Conservation (phyloP, 2,113 vertebrate species). For the Anser brachyrhynchus region DNA sequence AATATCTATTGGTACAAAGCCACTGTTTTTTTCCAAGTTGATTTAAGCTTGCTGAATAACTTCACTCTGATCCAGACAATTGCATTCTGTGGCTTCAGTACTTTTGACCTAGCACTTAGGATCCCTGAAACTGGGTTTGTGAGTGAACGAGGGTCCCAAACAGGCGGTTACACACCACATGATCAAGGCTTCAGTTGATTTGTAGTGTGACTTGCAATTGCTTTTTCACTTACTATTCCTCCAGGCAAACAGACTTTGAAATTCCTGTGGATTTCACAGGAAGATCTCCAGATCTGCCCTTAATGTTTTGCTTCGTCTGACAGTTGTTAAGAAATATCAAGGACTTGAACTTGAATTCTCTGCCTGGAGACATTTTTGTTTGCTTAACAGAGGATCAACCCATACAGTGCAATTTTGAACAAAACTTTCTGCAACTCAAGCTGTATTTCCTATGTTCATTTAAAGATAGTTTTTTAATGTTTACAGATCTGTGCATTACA, state of each 20-base stretch:
- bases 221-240: conserved; percentile 46
- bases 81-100: conserved; percentile 32
- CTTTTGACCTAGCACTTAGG: conserved; percentile 22
- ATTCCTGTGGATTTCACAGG: conserved; percentile 14
- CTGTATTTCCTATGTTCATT: not conserved
- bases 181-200: conserved; percentile 7
- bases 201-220: conserved; percentile 25
- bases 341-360: conserved; percentile 43
- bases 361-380: conserved; percentile 35
- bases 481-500: not conserved
- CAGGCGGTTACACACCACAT: conserved; percentile 29
- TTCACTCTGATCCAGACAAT: conserved; percentile 17
- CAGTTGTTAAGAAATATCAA: conserved; percentile 28
- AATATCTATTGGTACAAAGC: not conserved
- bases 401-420: not conserved
- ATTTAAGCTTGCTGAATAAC: conserved; percentile 21
- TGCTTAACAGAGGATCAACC: conserved; percentile 1
- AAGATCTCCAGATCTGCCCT: conserved; percentile 24
- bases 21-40: not conserved
- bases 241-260: conserved; percentile 22
- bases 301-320: conserved; percentile 39
- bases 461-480: not conserved
- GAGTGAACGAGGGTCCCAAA: conserved; percentile 47
- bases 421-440: conserved; percentile 21
- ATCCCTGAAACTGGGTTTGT: not conserved